A percentile compares a stretch with the other conserved stretches of the same genome.
These are phyloP conservation scores for Dermatemys mawii DNA, from an alignment of 2,113 vertebrate species.

Conservation along the genomic window DNA sequence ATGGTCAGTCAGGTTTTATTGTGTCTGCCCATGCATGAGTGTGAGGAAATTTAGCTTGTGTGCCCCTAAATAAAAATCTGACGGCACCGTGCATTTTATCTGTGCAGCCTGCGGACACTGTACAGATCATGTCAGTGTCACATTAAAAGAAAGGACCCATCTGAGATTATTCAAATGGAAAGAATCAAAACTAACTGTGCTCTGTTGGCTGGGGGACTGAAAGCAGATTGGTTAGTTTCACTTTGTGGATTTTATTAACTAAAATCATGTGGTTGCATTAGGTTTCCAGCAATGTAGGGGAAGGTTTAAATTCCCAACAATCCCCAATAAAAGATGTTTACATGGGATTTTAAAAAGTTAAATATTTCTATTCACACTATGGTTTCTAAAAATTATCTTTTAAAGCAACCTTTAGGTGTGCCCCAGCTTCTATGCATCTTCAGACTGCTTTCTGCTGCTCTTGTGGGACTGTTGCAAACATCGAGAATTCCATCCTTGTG, in stretches of 20 bases:
- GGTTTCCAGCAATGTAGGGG: background rate
- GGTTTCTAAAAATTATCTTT: background rate
- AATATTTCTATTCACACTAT: background rate
- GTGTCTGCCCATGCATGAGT: background rate
- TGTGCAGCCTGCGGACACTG: background rate
- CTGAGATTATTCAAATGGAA: background rate
- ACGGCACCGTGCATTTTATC: too few relatives aligned
- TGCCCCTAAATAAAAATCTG: background rate
- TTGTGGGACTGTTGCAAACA: background rate
- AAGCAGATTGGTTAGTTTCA: background rate
- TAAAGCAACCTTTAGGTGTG: background rate
- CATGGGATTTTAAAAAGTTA: background rate
- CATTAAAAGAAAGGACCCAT: background rate
- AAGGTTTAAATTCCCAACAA: background rate
- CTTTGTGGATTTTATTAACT: background rate
- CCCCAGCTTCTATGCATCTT: background rate
- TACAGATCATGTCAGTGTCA: background rate
- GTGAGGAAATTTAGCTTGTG: background rate
- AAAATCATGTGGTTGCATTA: background rate
- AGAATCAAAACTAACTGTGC: background rate
- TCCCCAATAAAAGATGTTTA: background rate
- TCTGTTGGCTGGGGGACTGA: background rate
- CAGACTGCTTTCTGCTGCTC: background rate
- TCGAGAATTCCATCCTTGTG: background rate
- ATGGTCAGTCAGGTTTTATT: background rate